Evolutionary conservation across 1,140 invertebrate species (phyloP), one percentile per base, ranked within the genome.

Genomic region (Drosophila tsacasi): DNA sequence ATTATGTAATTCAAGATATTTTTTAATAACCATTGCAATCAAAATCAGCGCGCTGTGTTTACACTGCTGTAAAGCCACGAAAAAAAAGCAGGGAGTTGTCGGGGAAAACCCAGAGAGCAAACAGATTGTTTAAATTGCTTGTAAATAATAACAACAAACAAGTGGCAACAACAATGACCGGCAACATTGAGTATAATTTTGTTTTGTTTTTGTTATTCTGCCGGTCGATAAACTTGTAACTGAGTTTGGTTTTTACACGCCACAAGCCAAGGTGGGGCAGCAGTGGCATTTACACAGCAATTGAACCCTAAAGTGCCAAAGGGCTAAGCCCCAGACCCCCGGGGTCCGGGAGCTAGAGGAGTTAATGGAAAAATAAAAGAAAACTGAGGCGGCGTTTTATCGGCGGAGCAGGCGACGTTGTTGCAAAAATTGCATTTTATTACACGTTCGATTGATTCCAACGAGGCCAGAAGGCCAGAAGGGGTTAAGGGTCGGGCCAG

Each of bases 81-180:
- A 77, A 76, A 77, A 76, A 60, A 75, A 27, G 17, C 27, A n/a
- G 13, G 35, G 30, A 58, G 19, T 32, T n/a, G 23, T 35, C 13
- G n/a, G n/a, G 23, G 32, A 32, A 76, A 73, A 44, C 55, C 47
- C 63, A 17, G 37, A 25, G 23, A 78, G 79, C 63, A 73, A 76
- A 74, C 84, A 87, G 80, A 83, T 87, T 83, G 80, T 76, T 89
- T 58, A 89, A 87, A 86, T 87, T 83, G 84, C 84, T 87, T 87
- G 80, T 86, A 80, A 87, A 69, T 58, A 78, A 77, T 65, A 68
- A 68, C 59, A 68, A 71, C 61, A 65, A 77, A 66, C 68, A 62
- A 83, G 59, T 42, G 75, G 52, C 65, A 83, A 77, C 83, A 65
- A 79, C 66, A 80, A 74, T 76, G 67, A 80, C 76, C 67, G 66